phyloP scores from a whole-genome alignment of 2,888 invertebrate species.

The Dione vanillae region DNA sequence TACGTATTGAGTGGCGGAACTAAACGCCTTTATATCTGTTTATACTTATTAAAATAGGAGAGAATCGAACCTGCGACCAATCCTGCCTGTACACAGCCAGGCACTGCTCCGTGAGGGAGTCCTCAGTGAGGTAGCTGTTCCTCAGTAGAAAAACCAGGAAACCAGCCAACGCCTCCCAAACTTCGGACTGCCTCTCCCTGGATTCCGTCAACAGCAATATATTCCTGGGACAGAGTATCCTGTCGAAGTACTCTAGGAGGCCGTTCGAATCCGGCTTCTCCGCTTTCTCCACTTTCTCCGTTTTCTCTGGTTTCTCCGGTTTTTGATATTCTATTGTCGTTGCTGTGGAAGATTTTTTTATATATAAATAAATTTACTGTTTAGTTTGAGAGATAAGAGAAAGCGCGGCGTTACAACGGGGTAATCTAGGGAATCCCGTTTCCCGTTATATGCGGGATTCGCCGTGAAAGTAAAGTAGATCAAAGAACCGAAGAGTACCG shows the following conservation, averaged over 20 bases:
- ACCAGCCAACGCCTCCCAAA: conserved; percentile 73
- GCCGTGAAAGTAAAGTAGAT: too few relatives aligned
- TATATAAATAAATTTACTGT: too few relatives aligned
- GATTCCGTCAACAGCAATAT: conserved; percentile 63
- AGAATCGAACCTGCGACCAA: conserved; percentile 83
- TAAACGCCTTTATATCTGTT: too few relatives aligned
- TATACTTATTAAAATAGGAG: too few relatives aligned
- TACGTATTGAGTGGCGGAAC: too few relatives aligned
- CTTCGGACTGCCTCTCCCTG: conserved; percentile 51
- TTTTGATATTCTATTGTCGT: conserved; percentile 19
- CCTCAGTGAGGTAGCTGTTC: conserved; percentile 83
- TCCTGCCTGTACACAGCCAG: conserved; percentile 87
- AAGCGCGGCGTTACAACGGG: too few relatives aligned
- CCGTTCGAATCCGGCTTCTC: conserved; percentile 24
- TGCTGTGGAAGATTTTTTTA: conserved; percentile 14
- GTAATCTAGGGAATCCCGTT: too few relatives aligned
- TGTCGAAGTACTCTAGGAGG: conserved; percentile 60
- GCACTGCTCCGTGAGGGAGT: conserved; percentile 87
- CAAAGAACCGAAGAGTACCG: too few relatives aligned
- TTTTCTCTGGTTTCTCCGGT: conserved; percentile 15
- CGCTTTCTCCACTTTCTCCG: conserved; percentile 21
- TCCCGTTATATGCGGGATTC: too few relatives aligned
- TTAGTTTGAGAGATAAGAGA: too few relatives aligned
- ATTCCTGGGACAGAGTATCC: conserved; percentile 72
- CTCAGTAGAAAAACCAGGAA: conserved; percentile 80